Percentiles rank a stretch among this genome's conserved stretches.
These are phyloP conservation scores for Muschampia staudingeri DNA, from an alignment of 2,888 invertebrate species.

Conservation along the genomic window DNA sequence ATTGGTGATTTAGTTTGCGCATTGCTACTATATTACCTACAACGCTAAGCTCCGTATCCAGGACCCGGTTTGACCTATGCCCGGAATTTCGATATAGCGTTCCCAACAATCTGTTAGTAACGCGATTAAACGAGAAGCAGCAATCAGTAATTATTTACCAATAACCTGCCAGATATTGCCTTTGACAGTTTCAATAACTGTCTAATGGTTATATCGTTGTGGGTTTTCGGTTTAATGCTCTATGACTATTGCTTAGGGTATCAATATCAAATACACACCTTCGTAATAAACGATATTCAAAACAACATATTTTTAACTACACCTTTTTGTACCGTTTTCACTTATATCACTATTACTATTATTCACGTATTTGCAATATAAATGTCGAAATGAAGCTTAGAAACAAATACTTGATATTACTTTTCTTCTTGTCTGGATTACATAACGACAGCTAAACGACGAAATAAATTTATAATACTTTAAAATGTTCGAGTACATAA, in stretches of 20 bases:
- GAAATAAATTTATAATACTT: no score
- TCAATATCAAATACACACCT: not conserved
- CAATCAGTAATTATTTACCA: constrained; percentile 46
- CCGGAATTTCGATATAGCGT: constrained; percentile 51
- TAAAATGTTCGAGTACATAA: no score
- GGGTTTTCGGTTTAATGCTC: not conserved
- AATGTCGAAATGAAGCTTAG: no score
- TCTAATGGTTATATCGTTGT: constrained; percentile 27
- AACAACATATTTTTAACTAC: not conserved
- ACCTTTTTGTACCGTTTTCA: no score
- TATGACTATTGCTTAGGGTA: constrained; percentile 10
- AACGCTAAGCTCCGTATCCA: no score
- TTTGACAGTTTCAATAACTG: constrained; percentile 35
- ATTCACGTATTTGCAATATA: no score
- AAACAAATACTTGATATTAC: no score
- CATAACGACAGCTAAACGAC: no score
- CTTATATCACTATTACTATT: no score
- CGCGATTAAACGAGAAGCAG: constrained; percentile 35
- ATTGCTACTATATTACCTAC: not conserved
- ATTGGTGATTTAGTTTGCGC: not conserved
- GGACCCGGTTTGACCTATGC: constrained; percentile 30
- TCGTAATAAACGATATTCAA: not conserved
- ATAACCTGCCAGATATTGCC: constrained; percentile 39
- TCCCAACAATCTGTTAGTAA: constrained; percentile 33
- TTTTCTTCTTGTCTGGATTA: no score